These are phyloP conservation scores for Phasianus colchicus DNA, from an alignment of 2,113 vertebrate genomes.

Conservation along the genomic window DNA sequence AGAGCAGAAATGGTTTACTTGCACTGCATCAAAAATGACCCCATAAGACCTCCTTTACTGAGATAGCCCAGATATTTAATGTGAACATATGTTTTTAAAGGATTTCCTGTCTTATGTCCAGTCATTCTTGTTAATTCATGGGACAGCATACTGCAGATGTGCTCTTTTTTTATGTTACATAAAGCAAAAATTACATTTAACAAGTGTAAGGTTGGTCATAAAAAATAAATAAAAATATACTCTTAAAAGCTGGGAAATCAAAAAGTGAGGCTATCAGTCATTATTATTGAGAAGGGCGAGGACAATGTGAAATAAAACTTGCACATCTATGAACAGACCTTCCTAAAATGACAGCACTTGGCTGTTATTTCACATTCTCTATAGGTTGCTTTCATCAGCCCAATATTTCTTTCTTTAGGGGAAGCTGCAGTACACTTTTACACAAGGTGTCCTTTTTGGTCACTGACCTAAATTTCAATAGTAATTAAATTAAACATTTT, in stretches of 20 bases:
- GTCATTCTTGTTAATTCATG: conserved; percentile 75
- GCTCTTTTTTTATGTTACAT: conserved; percentile 72
- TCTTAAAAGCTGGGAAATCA: conserved; percentile 75
- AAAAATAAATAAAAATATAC: conserved; percentile 81
- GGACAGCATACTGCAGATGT: conserved; percentile 59
- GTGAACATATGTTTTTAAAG: conserved; percentile 73
- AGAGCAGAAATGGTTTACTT: conserved; percentile 71
- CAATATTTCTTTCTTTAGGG: conserved; percentile 48
- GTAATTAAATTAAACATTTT: conserved; percentile 39
- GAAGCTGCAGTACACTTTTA: conserved; percentile 1
- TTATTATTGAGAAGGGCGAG: conserved; percentile 67
- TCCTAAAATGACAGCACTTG: conserved; percentile 47
- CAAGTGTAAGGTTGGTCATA: conserved; percentile 73
- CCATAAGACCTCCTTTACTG: conserved; percentile 64
- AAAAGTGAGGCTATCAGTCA: conserved; percentile 69
- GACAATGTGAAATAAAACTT: conserved; percentile 74
- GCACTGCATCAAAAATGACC: conserved; percentile 75
- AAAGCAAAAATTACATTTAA: conserved; percentile 80
- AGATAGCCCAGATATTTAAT: conserved; percentile 69
- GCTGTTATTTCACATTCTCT: conserved; percentile 22
- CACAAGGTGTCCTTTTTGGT: not conserved
- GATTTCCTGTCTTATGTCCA: conserved; percentile 74
- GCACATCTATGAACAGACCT: conserved; percentile 54
- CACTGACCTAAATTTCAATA: conserved; percentile 4
- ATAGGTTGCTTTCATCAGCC: not conserved